phyloP scores from a whole-genome alignment of 1,140 invertebrate species.

The Macrobrachium nipponense region DNA sequence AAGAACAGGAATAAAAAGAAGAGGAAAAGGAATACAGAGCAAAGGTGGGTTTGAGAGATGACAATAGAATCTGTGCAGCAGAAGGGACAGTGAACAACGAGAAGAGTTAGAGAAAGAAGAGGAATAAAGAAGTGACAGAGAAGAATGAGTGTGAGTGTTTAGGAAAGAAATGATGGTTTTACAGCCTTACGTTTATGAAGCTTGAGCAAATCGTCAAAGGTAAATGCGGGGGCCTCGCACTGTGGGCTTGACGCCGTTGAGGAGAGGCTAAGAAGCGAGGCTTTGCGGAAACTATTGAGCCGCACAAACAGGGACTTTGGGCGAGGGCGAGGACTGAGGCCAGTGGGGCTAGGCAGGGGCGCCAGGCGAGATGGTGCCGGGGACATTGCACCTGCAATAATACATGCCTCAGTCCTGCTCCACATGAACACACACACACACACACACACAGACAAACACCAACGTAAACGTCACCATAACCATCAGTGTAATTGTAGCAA shows the following conservation, averaged over 20 bases:
- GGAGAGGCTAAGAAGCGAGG: conserved; percentile 80
- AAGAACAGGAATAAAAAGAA: not conserved
- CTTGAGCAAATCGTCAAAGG: conserved; percentile 84
- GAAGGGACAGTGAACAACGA: not conserved
- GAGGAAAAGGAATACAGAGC: conserved; percentile 2
- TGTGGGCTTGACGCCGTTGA: conserved; percentile 66
- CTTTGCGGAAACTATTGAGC: conserved; percentile 81
- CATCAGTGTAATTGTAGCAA: no score
- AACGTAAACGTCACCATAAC: not conserved
- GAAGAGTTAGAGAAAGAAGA: not conserved
- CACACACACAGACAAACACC: conserved; percentile 9
- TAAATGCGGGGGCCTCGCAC: conserved; percentile 75
- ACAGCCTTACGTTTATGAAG: conserved; percentile 70
- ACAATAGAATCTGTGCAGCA: not conserved
- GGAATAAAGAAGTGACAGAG: not conserved
- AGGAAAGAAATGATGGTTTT: not conserved
- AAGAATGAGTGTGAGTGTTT: not conserved
- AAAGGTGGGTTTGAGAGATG: not conserved
- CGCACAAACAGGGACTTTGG: conserved; percentile 77
- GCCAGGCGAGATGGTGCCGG: conserved; percentile 53
- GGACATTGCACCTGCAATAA: conserved; percentile 56
- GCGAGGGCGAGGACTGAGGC: conserved; percentile 61
- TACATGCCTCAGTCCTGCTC: conserved; percentile 23
- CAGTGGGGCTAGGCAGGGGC: conserved; percentile 54
- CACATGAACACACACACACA: conserved; percentile 24